Evolutionary conservation across 2,113 vertebrate species (phyloP).

Genomic region (Dascyllus trimaculatus): DNA sequence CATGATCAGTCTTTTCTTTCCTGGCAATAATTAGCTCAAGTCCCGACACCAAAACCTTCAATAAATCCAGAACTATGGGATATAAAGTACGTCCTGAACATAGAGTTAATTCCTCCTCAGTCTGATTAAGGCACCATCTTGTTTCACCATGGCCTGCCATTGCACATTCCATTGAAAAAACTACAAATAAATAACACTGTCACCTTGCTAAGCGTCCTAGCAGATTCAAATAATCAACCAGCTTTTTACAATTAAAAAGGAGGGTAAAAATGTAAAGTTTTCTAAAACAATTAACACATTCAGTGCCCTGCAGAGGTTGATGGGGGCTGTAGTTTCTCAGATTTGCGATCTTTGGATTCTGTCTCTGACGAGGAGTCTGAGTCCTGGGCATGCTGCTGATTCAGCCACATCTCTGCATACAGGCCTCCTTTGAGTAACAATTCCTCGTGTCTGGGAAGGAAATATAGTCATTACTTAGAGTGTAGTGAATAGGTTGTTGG

Average conservation of each 20-base stretch:
- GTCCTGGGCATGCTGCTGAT: constrained; percentile 88
- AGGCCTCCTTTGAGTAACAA: constrained; percentile 89
- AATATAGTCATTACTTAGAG: constrained; percentile 1
- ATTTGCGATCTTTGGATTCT: constrained; percentile 79
- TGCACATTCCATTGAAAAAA: constrained; percentile 28
- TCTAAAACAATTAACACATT: background rate
- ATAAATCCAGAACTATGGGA: background rate
- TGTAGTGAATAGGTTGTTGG: background rate
- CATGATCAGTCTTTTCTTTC: background rate
- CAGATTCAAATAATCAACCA: background rate
- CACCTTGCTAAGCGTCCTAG: background rate
- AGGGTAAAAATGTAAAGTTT: background rate
- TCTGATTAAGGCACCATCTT: constrained; percentile 28
- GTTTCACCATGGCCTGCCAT: constrained; percentile 1
- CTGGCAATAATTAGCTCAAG: background rate
- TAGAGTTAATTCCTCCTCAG: background rate
- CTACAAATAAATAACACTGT: constrained; percentile 40
- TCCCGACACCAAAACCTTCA: background rate
- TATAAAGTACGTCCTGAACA: background rate
- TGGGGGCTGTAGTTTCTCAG: constrained; percentile 87
- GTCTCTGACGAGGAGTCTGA: constrained; percentile 81
- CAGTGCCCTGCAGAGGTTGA: constrained; percentile 61
- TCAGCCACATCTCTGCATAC: constrained; percentile 94
- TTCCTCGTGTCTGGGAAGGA: constrained; percentile 89
- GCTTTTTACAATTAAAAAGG: background rate